Conservation (phyloP, 2,888 invertebrate species). For the Alloscopus bannaensis region DNA sequence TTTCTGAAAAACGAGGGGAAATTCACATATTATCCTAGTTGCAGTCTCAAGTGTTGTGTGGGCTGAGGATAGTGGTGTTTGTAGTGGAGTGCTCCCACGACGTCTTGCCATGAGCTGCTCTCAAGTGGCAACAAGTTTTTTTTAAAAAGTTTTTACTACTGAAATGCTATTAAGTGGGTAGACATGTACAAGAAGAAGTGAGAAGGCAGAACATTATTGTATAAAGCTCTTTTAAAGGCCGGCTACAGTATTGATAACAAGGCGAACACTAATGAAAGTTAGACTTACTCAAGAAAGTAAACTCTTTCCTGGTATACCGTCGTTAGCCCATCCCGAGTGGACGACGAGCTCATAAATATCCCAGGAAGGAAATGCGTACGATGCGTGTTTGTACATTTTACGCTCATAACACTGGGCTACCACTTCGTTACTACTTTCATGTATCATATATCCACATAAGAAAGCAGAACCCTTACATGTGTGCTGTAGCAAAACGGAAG, state of each 20-base stretch:
- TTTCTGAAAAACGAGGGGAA: slow-evolving; percentile 13
- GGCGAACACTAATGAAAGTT: slow-evolving; percentile 56
- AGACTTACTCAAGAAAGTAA: slow-evolving; percentile 9
- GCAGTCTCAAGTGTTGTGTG: neutral
- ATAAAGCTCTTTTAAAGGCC: slow-evolving; percentile 2
- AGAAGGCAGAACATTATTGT: no score
- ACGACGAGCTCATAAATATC: slow-evolving; percentile 53
- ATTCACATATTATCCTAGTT: neutral
- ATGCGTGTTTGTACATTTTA: neutral
- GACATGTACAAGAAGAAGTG: neutral
- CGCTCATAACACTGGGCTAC: neutral
- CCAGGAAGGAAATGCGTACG: slow-evolving; percentile 11
- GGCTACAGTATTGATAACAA: slow-evolving; percentile 45
- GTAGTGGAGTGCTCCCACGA: no score
- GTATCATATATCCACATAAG: no score
- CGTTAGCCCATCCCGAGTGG: neutral
- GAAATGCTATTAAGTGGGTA: slow-evolving; percentile 23
- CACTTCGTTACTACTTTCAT: no score
- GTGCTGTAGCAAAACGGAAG: slow-evolving; percentile 1
- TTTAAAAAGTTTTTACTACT: slow-evolving; percentile 37
- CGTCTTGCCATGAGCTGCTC: neutral
- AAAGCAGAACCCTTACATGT: neutral
- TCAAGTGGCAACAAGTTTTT: slow-evolving; percentile 52
- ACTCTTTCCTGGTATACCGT: neutral
- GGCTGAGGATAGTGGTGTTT: neutral